These are phyloP conservation scores for Sarcophaga carnaria DNA, from an alignment of 2,888 invertebrate species.

Conservation along the genomic window DNA sequence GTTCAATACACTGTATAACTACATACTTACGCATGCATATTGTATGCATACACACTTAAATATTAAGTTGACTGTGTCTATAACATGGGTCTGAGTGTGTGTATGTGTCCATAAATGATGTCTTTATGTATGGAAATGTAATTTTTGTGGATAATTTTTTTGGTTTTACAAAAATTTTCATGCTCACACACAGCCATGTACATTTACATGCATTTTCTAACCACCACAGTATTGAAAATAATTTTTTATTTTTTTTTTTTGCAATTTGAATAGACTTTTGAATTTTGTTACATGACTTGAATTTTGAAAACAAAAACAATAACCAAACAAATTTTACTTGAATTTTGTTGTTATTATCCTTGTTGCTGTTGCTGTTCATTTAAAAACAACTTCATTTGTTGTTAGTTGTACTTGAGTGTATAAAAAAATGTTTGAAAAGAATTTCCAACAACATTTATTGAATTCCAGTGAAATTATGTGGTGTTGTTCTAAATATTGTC, in stretches of 20 bases:
- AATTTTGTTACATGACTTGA: constrained; percentile 79
- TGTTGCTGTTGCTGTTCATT: constrained; percentile 30
- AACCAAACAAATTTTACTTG: constrained; percentile 14
- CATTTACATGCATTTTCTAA: not conserved
- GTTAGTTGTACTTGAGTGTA: constrained; percentile 43
- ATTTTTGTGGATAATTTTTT: constrained; percentile 68
- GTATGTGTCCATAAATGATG: constrained; percentile 8
- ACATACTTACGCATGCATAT: constrained; percentile 3
- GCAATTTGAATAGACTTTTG: constrained; percentile 65
- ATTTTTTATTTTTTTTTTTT: too few relatives aligned
- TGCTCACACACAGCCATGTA: not conserved
- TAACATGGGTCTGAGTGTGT: not conserved
- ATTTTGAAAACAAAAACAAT: constrained; percentile 72
- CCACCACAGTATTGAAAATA: too few relatives aligned
- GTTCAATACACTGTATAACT: constrained; percentile 70
- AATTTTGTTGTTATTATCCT: constrained; percentile 27
- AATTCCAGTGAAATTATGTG: not conserved
- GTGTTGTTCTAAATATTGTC: constrained; percentile 37
- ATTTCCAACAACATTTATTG: constrained; percentile 13
- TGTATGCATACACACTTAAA: constrained; percentile 48
- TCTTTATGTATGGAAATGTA: constrained; percentile 48
- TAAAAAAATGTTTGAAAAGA: constrained; percentile 13
- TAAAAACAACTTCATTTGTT: constrained; percentile 44
- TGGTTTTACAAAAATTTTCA: constrained; percentile 66
- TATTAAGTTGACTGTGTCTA: constrained; percentile 38